phyloP scores from a whole-genome alignment of 2,113 vertebrate species.

The Holacanthus passer region DNA sequence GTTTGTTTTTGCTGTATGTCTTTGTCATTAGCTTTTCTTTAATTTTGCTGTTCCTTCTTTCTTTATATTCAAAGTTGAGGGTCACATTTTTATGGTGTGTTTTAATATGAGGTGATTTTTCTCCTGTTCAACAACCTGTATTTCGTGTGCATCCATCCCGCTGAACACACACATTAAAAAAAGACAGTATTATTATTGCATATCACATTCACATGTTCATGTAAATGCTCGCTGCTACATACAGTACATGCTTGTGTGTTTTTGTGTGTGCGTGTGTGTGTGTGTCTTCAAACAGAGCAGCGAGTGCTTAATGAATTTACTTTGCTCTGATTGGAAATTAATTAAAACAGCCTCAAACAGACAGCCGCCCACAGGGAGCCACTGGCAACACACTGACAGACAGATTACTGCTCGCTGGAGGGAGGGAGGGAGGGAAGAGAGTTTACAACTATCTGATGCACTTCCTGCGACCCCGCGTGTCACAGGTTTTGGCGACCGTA shows the following conservation, averaged over 20 bases:
- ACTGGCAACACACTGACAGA: conserved; percentile 84
- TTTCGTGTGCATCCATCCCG: conserved; percentile 13
- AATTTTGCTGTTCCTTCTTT: neutral
- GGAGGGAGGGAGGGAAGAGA: conserved; percentile 74
- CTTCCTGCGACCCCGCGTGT: conserved; percentile 26
- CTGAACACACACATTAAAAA: neutral
- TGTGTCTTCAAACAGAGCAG: conserved; percentile 84
- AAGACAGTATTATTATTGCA: conserved; percentile 1
- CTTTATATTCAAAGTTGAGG: neutral
- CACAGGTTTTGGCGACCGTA: conserved; percentile 13
- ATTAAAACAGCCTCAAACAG: conserved; percentile 83
- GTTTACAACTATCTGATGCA: conserved; percentile 55
- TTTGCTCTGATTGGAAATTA: conserved; percentile 89
- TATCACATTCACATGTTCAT: conserved; percentile 44
- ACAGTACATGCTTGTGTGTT: conserved; percentile 23
- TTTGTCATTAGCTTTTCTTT: neutral
- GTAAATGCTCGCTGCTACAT: conserved; percentile 33
- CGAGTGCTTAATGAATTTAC: conserved; percentile 92
- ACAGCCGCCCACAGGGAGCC: conserved; percentile 77
- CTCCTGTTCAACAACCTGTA: conserved; percentile 11
- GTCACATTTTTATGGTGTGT: neutral
- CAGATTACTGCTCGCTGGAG: conserved; percentile 86
- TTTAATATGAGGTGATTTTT: neutral
- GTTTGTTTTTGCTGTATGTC: neutral
- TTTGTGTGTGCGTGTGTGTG: conserved; percentile 29